Conservation (phyloP, 2,797 vertebrate species). For the Psittacula derbiana region DNA sequence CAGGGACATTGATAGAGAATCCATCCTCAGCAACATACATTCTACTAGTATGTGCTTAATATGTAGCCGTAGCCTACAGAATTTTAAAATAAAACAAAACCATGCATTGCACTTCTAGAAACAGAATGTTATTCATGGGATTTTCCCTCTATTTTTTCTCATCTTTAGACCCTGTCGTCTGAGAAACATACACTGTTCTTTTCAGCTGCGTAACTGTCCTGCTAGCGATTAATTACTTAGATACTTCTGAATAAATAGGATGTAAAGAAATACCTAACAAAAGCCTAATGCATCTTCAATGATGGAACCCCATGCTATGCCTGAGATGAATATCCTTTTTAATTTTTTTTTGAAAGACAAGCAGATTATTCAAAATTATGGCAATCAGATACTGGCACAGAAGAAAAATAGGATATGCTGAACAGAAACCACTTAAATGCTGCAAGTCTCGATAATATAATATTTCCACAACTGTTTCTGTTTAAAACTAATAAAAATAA, state of each 20-base stretch:
- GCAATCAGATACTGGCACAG: conserved; percentile 64
- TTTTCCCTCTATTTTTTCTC: conserved; percentile 22
- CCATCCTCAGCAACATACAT: not conserved
- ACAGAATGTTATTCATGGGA: conserved; percentile 13
- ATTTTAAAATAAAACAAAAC: conserved; percentile 40
- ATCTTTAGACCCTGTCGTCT: not conserved
- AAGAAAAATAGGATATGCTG: conserved; percentile 69
- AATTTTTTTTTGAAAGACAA: conserved; percentile 57
- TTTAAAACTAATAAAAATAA: conserved; percentile 83
- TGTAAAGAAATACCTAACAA: conserved; percentile 28
- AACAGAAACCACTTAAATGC: conserved; percentile 75
- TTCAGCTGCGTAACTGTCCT: not conserved
- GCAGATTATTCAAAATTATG: conserved; percentile 74
- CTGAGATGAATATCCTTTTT: conserved; percentile 58
- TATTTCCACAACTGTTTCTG: conserved; percentile 82
- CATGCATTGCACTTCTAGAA: not conserved
- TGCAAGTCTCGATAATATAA: conserved; percentile 66
- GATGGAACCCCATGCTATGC: not conserved
- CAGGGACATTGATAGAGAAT: not conserved
- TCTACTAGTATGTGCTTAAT: not conserved
- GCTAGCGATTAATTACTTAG: conserved; percentile 23
- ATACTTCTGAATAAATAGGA: conserved; percentile 40
- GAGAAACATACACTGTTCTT: not conserved
- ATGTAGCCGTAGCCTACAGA: not conserved
- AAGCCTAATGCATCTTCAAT: conserved; percentile 39